Percentiles rank a stretch among this genome's conserved stretches.
Evolutionary conservation across 2,113 vertebrate genomes (phyloP).

Genomic region (Myotis lucifugus): DNA sequence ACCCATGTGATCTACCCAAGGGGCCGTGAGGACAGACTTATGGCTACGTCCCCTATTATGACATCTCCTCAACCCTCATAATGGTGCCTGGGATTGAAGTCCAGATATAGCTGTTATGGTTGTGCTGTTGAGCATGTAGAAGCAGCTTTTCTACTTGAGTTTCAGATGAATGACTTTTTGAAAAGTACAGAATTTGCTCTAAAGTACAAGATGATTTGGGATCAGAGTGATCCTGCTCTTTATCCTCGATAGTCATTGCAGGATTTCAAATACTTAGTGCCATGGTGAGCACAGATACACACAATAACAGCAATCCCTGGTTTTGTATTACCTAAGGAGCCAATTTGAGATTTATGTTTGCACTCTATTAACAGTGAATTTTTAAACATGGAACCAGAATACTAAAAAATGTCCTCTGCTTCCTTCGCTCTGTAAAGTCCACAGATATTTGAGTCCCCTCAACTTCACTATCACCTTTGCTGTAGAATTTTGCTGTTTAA

Average conservation of each 20-base stretch:
- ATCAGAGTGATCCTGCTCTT: neutral
- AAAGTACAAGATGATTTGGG: neutral
- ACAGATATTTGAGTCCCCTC: neutral
- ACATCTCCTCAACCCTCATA: neutral
- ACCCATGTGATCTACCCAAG: neutral
- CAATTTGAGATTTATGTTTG: conserved; percentile 44
- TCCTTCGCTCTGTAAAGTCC: neutral
- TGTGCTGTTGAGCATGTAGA: neutral
- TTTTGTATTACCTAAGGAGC: neutral
- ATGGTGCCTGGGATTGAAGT: neutral
- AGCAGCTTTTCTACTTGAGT: neutral
- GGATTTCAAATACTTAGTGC: neutral
- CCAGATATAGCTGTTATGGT: neutral
- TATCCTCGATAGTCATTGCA: neutral
- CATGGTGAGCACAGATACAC: neutral
- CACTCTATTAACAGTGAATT: neutral
- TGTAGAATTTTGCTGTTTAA: neutral
- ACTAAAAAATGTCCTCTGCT: neutral
- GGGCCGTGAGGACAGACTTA: neutral
- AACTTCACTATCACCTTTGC: neutral
- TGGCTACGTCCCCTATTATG: too few species aligned
- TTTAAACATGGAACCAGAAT: neutral
- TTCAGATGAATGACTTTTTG: neutral
- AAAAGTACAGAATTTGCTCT: neutral
- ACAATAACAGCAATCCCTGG: neutral